Conservation (phyloP, 2,113 vertebrate species). For the Megalops atlanticus region DNA sequence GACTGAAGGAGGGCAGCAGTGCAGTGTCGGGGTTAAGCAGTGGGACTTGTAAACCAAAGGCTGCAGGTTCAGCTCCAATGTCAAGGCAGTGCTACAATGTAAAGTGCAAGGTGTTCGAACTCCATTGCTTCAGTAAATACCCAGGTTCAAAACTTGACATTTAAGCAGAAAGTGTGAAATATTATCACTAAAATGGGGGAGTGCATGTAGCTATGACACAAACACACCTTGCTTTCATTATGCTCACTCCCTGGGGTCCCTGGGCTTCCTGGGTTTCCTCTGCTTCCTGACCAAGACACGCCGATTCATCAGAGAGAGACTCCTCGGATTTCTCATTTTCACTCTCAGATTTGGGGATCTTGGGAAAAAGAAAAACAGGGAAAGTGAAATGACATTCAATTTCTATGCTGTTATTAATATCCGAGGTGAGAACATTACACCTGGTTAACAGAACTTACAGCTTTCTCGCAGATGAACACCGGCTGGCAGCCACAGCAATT, state of each 20-base stretch:
- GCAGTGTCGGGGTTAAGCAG: slow-evolving; percentile 4
- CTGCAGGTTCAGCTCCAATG: slow-evolving; percentile 21
- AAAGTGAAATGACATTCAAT: background rate
- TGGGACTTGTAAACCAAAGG: background rate
- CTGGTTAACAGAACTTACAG: slow-evolving; percentile 63
- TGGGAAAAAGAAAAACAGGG: slow-evolving; percentile 15
- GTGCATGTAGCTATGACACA: background rate
- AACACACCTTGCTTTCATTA: slow-evolving; percentile 88
- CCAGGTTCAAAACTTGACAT: too few species aligned
- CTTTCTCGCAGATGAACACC: slow-evolving; percentile 79
- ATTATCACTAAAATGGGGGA: too few species aligned
- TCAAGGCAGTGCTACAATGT: too few species aligned
- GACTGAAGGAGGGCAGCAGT: too few species aligned
- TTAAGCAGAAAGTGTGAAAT: too few species aligned
- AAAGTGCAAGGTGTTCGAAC: too few species aligned
- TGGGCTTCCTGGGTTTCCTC: slow-evolving; percentile 36
- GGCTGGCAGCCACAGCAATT: slow-evolving; percentile 65
- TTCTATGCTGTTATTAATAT: background rate
- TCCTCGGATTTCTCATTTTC: slow-evolving; percentile 45
- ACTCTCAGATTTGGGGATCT: slow-evolving; percentile 51
- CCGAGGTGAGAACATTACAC: background rate
- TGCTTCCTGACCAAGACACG: slow-evolving; percentile 31
- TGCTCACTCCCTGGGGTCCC: slow-evolving; percentile 70
- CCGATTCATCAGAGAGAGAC: slow-evolving; percentile 44
- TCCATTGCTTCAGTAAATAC: too few species aligned